Base-by-base conservation (phyloP, 2,888 invertebrate genomes). In the Cosmopolites sordidus region DNA sequence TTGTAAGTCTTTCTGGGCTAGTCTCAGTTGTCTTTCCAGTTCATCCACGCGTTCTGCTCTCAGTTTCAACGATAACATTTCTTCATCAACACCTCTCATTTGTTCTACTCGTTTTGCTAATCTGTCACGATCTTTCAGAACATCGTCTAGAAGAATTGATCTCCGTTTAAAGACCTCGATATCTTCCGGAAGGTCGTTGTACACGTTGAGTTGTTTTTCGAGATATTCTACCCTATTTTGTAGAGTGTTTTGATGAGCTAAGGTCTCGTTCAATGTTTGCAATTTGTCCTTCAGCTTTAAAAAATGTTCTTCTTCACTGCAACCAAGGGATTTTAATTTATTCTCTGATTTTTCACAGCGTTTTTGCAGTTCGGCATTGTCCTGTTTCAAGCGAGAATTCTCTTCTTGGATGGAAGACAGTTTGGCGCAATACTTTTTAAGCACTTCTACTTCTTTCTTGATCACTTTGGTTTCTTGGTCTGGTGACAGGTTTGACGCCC, bases 391-490 rank as follows among this genome's bases (percentile, higher is more conserved):
- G 27, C 60, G 53, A 12, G 62, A 46, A 51, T 72, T 73, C 54
- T 73, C 71, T 39, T 66, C 62, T 60, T 71, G 68, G 39, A 72
- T 69, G 14, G 59, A 58, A 0, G 66, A 62, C 18, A 73, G 54
- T 56, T 71, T 68, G 2, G 66, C 60, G 51, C 72, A 73, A 54
- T 71, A 71, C 51, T 64, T 65, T 55, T 71, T 73, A 17, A 71
- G 51, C 2, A 68, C 64, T 42, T 66, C 62, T 2, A 72, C 58
- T 58, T 72, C 72, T 55, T 69, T 71, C 29, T 62, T 56, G 18
- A 72, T 67, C 9, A 69, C 59, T 59, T 66, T 64, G 2, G 69
- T 60, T 63, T 71, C 69, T 47, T 64, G 56, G 33, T 68, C 65
- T 12, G 68, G 64, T 3, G 65, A 62, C 16, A 60, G 55, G 29